Conservation (phyloP, 1,140 invertebrate species). For the Episyrphus balteatus region DNA sequence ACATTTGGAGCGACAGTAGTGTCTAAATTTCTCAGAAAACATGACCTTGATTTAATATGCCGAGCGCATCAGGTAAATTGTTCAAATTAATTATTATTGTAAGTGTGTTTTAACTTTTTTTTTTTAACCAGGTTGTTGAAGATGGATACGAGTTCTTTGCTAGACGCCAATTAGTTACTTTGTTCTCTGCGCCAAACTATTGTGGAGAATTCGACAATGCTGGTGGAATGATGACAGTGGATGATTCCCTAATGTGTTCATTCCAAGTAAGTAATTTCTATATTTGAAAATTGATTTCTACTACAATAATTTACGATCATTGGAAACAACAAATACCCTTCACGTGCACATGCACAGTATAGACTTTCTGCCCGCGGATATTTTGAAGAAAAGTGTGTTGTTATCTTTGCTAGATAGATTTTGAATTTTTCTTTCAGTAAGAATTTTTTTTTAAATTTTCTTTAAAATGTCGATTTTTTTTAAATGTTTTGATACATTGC, state of each 20-base stretch:
- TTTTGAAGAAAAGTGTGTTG: no score
- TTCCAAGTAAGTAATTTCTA: slow-evolving; percentile 45
- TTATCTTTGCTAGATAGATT: no score
- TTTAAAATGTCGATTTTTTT: no score
- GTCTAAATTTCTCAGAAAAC: slow-evolving; percentile 71
- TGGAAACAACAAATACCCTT: no score
- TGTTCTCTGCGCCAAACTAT: slow-evolving; percentile 82
- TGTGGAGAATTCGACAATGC: slow-evolving; percentile 87
- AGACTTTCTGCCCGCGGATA: no score
- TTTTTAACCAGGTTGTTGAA: slow-evolving; percentile 59
- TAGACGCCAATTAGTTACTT: slow-evolving; percentile 81
- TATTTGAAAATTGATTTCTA: no score
- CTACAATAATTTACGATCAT: no score
- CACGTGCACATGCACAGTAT: no score
- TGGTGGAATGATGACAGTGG: slow-evolving; percentile 98
- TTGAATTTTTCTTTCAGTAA: no score
- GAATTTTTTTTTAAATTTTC: no score
- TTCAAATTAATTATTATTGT: slow-evolving; percentile 4
- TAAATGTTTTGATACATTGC: no score
- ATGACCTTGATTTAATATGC: slow-evolving; percentile 80
- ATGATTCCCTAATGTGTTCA: slow-evolving; percentile 98
- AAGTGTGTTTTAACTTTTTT: slow-evolving; percentile 27
- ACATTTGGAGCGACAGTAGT: slow-evolving; percentile 78
- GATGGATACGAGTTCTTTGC: slow-evolving; percentile 89
- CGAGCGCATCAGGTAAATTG: slow-evolving; percentile 70